These are phyloP conservation scores for Carabus problematicus DNA, from an alignment of 2,888 invertebrate genomes.

Conservation along the genomic window DNA sequence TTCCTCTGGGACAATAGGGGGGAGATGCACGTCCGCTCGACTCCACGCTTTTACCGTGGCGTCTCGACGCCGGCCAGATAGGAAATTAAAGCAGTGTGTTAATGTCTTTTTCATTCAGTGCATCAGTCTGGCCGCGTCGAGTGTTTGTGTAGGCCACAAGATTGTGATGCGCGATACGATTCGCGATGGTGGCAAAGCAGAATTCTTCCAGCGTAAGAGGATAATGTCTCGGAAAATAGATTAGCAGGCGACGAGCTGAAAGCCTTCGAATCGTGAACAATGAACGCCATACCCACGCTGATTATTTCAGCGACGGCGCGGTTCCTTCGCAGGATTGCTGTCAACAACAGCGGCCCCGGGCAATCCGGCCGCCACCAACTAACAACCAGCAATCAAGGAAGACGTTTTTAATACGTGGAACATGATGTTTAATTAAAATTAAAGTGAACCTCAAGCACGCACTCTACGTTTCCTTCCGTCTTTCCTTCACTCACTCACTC, in stretches of 20 bases:
- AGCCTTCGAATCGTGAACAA: constrained; percentile 14
- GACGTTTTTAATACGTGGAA: constrained; percentile 17
- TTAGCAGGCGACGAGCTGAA: constrained; percentile 29
- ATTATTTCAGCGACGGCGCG: constrained; percentile 12
- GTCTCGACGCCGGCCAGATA: constrained; percentile 19
- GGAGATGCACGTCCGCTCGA: too few species aligned
- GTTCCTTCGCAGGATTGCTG: not conserved
- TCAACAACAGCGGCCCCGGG: too few species aligned
- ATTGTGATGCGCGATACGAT: constrained; percentile 18
- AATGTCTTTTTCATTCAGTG: constrained; percentile 57
- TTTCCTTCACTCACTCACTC: constrained; percentile 4
- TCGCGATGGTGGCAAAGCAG: constrained; percentile 6
- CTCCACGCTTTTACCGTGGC: too few species aligned
- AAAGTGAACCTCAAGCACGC: constrained; percentile 32
- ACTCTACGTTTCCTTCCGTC: constrained; percentile 33
- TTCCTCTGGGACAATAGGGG: too few species aligned
- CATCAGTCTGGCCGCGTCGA: constrained; percentile 40
- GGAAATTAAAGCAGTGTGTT: constrained; percentile 52
- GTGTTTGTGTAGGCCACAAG: constrained; percentile 23
- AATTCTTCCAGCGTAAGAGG: constrained; percentile 41
- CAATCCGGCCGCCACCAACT: too few species aligned
- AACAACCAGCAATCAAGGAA: too few species aligned
- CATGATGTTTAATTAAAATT: constrained; percentile 40
- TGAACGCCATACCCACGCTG: constrained; percentile 7
- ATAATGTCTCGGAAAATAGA: constrained; percentile 43